Percentiles rank a stretch among this genome's conserved stretches.
Evolutionary conservation across 2,888 invertebrate genomes (phyloP).

Genomic region (Corbicula japonica): DNA sequence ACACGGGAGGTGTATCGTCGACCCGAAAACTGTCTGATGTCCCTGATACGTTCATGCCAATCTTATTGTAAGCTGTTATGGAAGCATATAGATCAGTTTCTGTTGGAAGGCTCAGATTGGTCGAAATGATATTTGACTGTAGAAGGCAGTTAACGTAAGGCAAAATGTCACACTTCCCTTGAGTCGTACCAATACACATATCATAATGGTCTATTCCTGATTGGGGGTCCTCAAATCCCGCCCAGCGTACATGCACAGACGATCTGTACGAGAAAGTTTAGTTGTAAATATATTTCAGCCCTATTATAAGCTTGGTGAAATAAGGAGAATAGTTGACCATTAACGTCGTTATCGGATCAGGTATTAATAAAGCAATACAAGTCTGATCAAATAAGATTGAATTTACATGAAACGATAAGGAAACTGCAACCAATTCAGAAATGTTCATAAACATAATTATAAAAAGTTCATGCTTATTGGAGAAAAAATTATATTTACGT

Average conservation of each 20-base stretch:
- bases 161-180: slow-evolving; percentile 33
- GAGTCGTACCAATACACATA: slow-evolving; percentile 37
- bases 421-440: background rate
- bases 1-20: slow-evolving; percentile 35
- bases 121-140: slow-evolving; percentile 29
- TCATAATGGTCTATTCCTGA: slow-evolving; percentile 53
- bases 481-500: slow-evolving; percentile 21
- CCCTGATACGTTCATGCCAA: slow-evolving; percentile 6
- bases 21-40: slow-evolving; percentile 38
- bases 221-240: slow-evolving; percentile 61
- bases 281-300: too few relatives aligned
- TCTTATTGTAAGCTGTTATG: slow-evolving; percentile 37
- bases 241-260: slow-evolving; percentile 41
- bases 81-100: slow-evolving; percentile 40
- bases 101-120: slow-evolving; percentile 39
- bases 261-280: slow-evolving; percentile 35
- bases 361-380: too few relatives aligned
- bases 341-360: too few relatives aligned
- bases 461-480: too few relatives aligned
- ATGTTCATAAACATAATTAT: too few relatives aligned
- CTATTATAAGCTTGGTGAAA: too few relatives aligned
- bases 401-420: too few relatives aligned
- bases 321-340: too few relatives aligned
- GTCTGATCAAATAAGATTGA: too few relatives aligned
- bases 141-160: slow-evolving; percentile 26